Base-by-base conservation (phyloP, 2,113 vertebrate species). In the Cygnus buccinator region DNA sequence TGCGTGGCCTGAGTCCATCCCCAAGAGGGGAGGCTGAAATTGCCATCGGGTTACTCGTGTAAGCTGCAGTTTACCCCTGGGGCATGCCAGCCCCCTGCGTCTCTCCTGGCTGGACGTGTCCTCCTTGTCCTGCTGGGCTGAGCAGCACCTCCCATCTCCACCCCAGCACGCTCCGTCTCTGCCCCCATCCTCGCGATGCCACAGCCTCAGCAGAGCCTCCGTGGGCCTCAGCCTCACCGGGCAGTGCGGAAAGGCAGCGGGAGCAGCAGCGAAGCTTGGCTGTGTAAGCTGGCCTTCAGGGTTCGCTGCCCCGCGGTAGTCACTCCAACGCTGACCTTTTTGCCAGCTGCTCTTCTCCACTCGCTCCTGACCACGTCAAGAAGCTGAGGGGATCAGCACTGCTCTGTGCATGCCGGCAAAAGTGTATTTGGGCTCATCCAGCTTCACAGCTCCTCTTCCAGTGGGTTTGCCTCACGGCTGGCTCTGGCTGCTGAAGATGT, bases 341-440 rank as follows among this genome's bases (percentile, higher is more conserved):
- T 58, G 58, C 73, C 41, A 67, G 37, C 43, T 61, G 61, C 33
- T 75, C 22, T 46, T 76, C 67, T 44, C 50, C 50, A 50, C 50
- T 50, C 12, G 19, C n/a, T 18, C 25, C 35, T 18, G 22, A 25
- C 50, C 23, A 25, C 23, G 50, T 7, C 12, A 25, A 28, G 37
- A 41, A 15, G 37, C 52, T 11, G 37, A 41, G 48, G 13, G 41
- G 13, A 35, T 63, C 20, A 4, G 15, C 3, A 2, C n/a, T 41
- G 8, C 61, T 23, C 68, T 23, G 14, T 0, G 2, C 37, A 4
- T 1, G 1, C 58, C 2, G 0, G n/a, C 13, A 41, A 23, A 70
- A 54, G n/a, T 18, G 3, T n/a, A 8, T 41, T 59, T 54, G 57
- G 33, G 39, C 52, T 66, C 6, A 4, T 48, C 71, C 7, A 1